phyloP scores from a whole-genome alignment of 2,888 invertebrate genomes.

The Dolichomitus sp. region DNA sequence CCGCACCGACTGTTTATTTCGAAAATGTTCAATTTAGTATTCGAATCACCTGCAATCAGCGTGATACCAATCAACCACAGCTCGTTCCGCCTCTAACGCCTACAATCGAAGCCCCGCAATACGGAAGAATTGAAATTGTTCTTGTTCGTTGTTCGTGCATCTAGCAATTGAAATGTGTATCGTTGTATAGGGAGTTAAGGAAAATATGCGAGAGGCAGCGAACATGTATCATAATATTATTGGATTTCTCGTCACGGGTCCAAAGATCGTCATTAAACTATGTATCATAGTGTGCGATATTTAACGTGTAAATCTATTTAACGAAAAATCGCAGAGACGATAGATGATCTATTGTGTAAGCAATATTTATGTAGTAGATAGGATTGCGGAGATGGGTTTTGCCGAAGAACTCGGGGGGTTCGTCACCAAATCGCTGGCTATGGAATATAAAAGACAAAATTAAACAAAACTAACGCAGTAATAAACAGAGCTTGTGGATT shows the following conservation, averaged over 20 bases:
- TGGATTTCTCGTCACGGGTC: slow-evolving; percentile 83
- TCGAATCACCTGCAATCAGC: slow-evolving; percentile 53
- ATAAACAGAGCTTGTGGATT: slow-evolving; percentile 19
- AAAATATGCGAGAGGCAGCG: slow-evolving; percentile 34
- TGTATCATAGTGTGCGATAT: slow-evolving; percentile 69
- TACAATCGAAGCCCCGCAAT: slow-evolving; percentile 18
- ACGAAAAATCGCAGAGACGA: slow-evolving; percentile 47
- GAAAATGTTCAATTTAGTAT: neutral
- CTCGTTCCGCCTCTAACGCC: slow-evolving; percentile 28
- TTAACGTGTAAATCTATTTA: slow-evolving; percentile 57
- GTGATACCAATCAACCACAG: slow-evolving; percentile 51
- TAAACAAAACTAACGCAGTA: slow-evolving; percentile 47
- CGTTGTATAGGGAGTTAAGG: slow-evolving; percentile 31
- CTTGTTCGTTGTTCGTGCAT: slow-evolving; percentile 5
- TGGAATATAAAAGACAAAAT: slow-evolving; percentile 62
- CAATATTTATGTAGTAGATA: slow-evolving; percentile 75
- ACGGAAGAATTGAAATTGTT: slow-evolving; percentile 4
- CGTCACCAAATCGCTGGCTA: slow-evolving; percentile 45
- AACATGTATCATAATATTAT: slow-evolving; percentile 67
- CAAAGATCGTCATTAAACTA: slow-evolving; percentile 81
- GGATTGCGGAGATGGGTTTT: slow-evolving; percentile 26
- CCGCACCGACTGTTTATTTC: neutral
- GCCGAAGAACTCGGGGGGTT: slow-evolving; percentile 31
- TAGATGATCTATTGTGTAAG: slow-evolving; percentile 73
- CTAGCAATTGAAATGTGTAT: slow-evolving; percentile 1